Percentiles rank a stretch among this genome's conserved stretches.
Conservation (phyloP, 2,113 vertebrate species). For the Pelusios castaneus region DNA sequence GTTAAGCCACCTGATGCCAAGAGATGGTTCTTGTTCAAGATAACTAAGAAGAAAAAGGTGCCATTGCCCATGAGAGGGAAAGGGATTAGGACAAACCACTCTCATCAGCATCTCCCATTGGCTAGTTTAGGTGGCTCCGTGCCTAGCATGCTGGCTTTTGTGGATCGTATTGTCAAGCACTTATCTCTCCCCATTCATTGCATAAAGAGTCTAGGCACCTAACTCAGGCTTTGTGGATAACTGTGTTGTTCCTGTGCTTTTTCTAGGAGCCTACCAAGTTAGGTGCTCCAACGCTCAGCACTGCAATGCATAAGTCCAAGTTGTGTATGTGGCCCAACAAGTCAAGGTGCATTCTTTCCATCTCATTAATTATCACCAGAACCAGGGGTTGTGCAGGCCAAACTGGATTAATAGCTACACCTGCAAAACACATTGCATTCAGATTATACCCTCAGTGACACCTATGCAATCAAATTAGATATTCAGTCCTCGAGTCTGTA, state of each 20-base stretch:
- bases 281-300: not conserved
- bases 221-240: not conserved
- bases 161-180: not conserved
- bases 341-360: not conserved
- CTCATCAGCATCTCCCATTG: not conserved
- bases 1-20: too few relatives aligned
- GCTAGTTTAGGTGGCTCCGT: not conserved
- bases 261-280: not conserved
- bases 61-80: not conserved
- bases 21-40: not conserved
- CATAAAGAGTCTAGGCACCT: not conserved
- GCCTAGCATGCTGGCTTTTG: not conserved
- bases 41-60: not conserved
- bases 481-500: not conserved
- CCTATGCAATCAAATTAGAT: not conserved
- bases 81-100: not conserved
- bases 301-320: not conserved
- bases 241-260: not conserved
- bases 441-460: fast-evolving
- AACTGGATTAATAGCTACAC: not conserved
- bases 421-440: not conserved
- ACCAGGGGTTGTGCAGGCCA: not conserved
- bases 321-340: not conserved
- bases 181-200: not conserved
- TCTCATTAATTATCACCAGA: not conserved